A percentile compares a stretch with the other conserved stretches of the same genome.
Conservation (phyloP, 2,888 invertebrate genomes). For the Gandaritis pyraliata region DNA sequence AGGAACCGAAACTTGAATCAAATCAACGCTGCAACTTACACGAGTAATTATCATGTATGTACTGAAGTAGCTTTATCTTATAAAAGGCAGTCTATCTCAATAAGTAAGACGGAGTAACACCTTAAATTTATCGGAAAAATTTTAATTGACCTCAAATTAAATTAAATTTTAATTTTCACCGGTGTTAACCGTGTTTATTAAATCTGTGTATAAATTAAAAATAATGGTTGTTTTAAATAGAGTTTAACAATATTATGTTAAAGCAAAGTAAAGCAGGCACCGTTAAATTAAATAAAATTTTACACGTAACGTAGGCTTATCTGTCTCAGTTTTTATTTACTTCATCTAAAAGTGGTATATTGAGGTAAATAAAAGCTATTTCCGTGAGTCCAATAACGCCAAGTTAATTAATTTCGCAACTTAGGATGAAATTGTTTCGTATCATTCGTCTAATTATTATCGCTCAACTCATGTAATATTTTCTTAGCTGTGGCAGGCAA, state of each 20-base stretch:
- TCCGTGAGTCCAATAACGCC: slow-evolving; percentile 38
- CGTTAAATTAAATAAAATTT: no score
- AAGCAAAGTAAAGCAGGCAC: no score
- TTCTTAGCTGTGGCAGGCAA: slow-evolving; percentile 30
- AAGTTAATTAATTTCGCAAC: slow-evolving; percentile 42
- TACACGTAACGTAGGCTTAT: neutral
- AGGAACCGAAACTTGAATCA: slow-evolving; percentile 30
- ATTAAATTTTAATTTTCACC: no score
- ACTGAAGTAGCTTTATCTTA: neutral
- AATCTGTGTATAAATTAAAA: no score
- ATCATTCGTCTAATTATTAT: slow-evolving; percentile 46
- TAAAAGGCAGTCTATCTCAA: no score
- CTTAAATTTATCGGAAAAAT: no score
- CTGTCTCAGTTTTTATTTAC: neutral
- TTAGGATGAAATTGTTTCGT: slow-evolving; percentile 44
- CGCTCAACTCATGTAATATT: slow-evolving; percentile 34
- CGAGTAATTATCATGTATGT: slow-evolving; percentile 4
- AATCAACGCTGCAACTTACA: slow-evolving; percentile 26
- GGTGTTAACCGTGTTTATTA: no score
- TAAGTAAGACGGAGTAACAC: no score
- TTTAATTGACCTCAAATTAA: no score
- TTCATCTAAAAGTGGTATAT: slow-evolving; percentile 1
- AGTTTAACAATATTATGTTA: no score
- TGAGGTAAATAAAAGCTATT: slow-evolving; percentile 32
- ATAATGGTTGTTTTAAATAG: no score